Base-by-base conservation (phyloP, 2,113 vertebrate genomes). In the Plectropomus leopardus region DNA sequence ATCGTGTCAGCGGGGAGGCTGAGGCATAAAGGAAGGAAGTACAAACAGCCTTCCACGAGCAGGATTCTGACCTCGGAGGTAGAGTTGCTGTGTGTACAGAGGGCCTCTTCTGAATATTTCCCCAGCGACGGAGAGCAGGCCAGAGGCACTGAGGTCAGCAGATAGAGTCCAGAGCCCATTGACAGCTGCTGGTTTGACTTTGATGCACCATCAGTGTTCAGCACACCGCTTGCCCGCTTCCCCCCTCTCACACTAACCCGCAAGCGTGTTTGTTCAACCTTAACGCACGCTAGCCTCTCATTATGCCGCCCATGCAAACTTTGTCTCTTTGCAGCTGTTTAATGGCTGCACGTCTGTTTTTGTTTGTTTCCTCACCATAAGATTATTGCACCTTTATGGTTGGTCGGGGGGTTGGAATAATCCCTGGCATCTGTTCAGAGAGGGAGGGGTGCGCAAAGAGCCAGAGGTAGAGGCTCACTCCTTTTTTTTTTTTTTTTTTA, bases 381-480 rank as follows among this genome's bases (percentile, higher is more conserved):
- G 94, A 94, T 95, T 94, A 94, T 95, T 96, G 94, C 94, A 95
- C 94, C 93, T 95, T 95, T 95, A 95, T 94, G 95, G 95, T 90
- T 92, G 94, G 92, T 94, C 82, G 79, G 95, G 92, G 94, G 93
- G 67, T 94, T 92, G 90, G 90, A 92, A 93, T 93, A 93, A 94
- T 94, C 93, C 94, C 92, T 86, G 88, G 93, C 94, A 96, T 95
- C 94, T 95, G 94, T 94, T 95, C 91, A 51, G 84, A 83, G 82
- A 78, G 89, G 88, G 86, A 82, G 83, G 86, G 88, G 86, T 47
- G 84, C 17, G 59, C 67, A 50, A 50, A 82, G 78, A 83, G 87
- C 88, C 82, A 78, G 82, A 88, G 88, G 86, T 87, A 86, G 83
- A 81, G 74, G 79, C 86, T 75, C 44, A 23, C 61, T 85, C 80